Conservation (phyloP, 2,113 vertebrate species). For the Muntiacus muntjak region DNA sequence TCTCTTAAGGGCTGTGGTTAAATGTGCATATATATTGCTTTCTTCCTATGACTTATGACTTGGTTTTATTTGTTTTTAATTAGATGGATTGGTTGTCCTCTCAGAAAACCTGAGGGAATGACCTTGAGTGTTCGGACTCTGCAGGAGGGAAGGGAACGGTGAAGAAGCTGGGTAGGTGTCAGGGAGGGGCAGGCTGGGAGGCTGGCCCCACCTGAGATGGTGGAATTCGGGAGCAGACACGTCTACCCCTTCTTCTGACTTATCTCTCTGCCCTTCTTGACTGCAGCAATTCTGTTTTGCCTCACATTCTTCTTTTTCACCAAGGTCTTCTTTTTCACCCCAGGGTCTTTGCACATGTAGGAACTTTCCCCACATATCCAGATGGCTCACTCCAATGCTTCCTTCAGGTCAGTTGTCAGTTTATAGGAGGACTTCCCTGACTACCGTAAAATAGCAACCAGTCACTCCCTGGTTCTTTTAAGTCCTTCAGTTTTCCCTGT, state of each 20-base stretch:
- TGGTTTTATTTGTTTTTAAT: background rate
- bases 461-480: background rate
- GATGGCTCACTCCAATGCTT: background rate
- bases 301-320: background rate
- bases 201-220: background rate
- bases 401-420: background rate
- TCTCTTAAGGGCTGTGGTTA: background rate
- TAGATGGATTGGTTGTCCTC: background rate
- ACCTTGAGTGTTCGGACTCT: background rate
- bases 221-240: background rate
- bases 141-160: background rate
- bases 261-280: background rate
- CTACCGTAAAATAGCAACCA: background rate
- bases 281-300: background rate
- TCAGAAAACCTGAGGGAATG: background rate
- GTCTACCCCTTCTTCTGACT: fast-evolving
- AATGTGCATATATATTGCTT: background rate
- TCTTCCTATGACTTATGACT: background rate
- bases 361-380: background rate
- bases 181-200: background rate
- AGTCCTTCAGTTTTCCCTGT: background rate
- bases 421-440: background rate
- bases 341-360: slow-evolving; percentile 14
- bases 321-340: background rate
- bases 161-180: background rate